These are phyloP conservation scores for Pandemis heparana DNA, from an alignment of 2,888 invertebrate species.

Conservation along the genomic window DNA sequence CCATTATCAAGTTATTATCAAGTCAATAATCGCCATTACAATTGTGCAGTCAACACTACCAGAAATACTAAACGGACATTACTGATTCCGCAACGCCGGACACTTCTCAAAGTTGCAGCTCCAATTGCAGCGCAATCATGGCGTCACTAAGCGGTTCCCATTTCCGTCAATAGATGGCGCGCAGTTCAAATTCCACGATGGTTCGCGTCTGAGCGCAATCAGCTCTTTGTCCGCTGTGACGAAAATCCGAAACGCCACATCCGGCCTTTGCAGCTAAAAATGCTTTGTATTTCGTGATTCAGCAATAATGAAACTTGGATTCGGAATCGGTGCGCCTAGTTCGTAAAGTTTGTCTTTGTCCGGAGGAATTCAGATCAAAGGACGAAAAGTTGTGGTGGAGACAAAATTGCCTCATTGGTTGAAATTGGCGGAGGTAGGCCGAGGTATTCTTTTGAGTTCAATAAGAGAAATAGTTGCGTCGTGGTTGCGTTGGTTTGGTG, in stretches of 20 bases:
- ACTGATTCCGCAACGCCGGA: constrained; percentile 10
- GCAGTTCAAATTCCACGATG: constrained; percentile 52
- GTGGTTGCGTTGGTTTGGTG: background rate
- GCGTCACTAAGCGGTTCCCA: constrained; percentile 73
- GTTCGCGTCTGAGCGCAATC: constrained; percentile 69
- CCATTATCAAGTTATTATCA: too few relatives aligned
- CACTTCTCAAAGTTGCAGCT: constrained; percentile 48
- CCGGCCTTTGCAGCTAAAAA: constrained; percentile 64
- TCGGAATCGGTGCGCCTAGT: constrained; percentile 41
- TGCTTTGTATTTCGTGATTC: constrained; percentile 64
- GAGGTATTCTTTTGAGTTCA: constrained; percentile 32
- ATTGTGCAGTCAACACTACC: background rate
- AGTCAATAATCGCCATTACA: too few relatives aligned
- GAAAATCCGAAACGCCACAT: constrained; percentile 65
- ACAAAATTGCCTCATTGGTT: constrained; percentile 34
- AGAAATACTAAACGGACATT: constrained; percentile 16
- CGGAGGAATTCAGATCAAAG: constrained; percentile 42
- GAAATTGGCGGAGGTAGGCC: constrained; percentile 20
- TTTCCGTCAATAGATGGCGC: constrained; percentile 80
- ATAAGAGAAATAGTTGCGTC: constrained; percentile 33
- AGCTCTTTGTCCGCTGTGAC: constrained; percentile 58
- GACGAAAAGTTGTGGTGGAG: constrained; percentile 31
- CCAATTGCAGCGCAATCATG: constrained; percentile 58
- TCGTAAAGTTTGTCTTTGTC: constrained; percentile 33
- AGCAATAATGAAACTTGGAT: constrained; percentile 69